Evolutionary conservation across 2,797 vertebrate species (phyloP), one percentile per base, ranked within the genome.

Genomic region (Rhodeus uyekii): DNA sequence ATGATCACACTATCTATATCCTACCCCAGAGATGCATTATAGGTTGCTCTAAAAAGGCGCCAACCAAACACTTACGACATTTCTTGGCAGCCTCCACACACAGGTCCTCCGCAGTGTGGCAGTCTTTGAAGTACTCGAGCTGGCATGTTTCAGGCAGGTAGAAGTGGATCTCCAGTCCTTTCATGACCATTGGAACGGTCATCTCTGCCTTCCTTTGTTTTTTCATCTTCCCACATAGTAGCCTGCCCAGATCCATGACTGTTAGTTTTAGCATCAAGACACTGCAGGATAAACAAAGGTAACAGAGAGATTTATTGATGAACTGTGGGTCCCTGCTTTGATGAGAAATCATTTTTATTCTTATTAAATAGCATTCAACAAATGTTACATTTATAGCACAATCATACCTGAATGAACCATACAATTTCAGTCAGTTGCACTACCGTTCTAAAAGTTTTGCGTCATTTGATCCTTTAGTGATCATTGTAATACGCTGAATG

Each of bases 181-280:
- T 94, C 83, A 90, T 90, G 5, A 94, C 92, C 83, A 86, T 84
- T 19, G 93, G 90, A 73, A 90, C 80, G 44, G 87, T 89, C 73
- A 93, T 88, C 19, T 96, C 96, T 0, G 82, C 87, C 78, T 93
- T 97, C 89, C 90, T 95, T 32, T 94, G 94, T 91, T 89, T 96
- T 94, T 95, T 96, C 96, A 98, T 97, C 91, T 98, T 99, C 86
- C 96, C 95, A 94, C 98, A 99, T 93, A 99, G 98, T 94, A 97
- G 97, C 96, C 97, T 96, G 87, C 95, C 95, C 90, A 94, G 91
- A 93, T 95, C 94, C 94, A 97, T 96, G 93, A 89, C 91, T 93
- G 89, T 93, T 91, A 89, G 93, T 91, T 90, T 92, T 94, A 88
- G 94, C 95, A 88, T 95, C 95, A 93, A 98, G 94, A 95, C 93